Evolutionary conservation across 2,113 vertebrate genomes (phyloP).

Genomic region (Danionella cerebrum): DNA sequence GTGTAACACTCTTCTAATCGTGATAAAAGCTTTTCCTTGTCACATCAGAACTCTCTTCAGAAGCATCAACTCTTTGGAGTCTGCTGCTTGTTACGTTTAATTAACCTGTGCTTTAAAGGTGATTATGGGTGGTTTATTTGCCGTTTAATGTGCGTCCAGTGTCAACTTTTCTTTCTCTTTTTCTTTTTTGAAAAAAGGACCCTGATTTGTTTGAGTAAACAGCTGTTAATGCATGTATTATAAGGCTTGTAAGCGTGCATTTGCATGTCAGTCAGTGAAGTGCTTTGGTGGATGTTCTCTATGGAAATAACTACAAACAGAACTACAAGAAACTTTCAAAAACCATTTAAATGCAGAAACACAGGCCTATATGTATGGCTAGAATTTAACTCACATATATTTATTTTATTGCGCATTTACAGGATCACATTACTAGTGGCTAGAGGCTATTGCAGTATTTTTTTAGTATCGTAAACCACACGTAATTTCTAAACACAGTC

Average conservation of each 20-base stretch:
- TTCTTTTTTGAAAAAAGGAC: too few species aligned
- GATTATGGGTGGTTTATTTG: neutral
- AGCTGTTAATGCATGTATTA: neutral
- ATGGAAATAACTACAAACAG: neutral
- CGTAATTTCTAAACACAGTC: too few species aligned
- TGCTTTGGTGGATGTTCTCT: neutral
- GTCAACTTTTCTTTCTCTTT: too few species aligned
- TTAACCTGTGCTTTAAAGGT: neutral
- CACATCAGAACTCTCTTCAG: neutral
- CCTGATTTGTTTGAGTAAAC: too few species aligned
- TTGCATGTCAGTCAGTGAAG: neutral
- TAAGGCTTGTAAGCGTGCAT: neutral
- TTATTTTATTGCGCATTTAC: too few species aligned
- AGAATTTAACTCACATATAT: too few species aligned
- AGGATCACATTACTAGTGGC: too few species aligned
- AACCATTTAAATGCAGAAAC: too few species aligned
- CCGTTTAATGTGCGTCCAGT: neutral
- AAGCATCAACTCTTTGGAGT: neutral
- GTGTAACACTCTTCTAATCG: conserved; percentile 9
- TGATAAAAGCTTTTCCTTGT: neutral
- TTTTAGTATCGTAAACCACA: too few species aligned
- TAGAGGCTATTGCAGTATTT: too few species aligned
- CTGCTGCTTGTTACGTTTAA: neutral
- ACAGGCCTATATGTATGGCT: too few species aligned
- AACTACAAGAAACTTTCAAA: too few species aligned